Conservation (phyloP, 2,113 vertebrate species). For the Hydropotes inermis region DNA sequence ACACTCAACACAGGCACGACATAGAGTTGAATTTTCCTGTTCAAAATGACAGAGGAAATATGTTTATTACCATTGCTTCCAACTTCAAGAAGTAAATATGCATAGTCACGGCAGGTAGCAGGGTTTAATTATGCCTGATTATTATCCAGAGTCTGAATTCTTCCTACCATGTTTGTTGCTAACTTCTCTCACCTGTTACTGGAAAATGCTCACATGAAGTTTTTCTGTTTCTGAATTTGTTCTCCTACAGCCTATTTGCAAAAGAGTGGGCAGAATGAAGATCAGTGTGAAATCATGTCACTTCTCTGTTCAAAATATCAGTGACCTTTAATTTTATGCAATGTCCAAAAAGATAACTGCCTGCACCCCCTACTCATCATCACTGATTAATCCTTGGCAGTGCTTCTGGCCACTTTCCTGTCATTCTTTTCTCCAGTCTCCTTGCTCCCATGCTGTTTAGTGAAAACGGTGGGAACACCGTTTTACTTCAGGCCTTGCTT, state of each 20-base stretch:
- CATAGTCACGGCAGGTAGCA: background rate
- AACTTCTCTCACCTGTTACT: background rate
- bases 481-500: background rate
- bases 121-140: background rate
- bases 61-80: background rate
- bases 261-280: background rate
- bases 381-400: background rate
- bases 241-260: background rate
- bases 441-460: fast-evolving
- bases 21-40: background rate
- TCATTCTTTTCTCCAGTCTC: background rate
- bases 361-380: background rate
- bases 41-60: background rate
- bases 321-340: background rate
- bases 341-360: background rate
- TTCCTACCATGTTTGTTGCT: background rate
- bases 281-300: background rate
- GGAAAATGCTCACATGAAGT: background rate
- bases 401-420: fast-evolving
- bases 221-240: background rate
- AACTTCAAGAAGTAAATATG: background rate
- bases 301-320: background rate
- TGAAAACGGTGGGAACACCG: background rate
- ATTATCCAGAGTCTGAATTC: background rate
- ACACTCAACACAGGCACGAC: background rate